Evolutionary conservation across 2,113 vertebrate species (phyloP), one percentile per base, ranked within the genome.

Genomic region (Gallinago media): DNA sequence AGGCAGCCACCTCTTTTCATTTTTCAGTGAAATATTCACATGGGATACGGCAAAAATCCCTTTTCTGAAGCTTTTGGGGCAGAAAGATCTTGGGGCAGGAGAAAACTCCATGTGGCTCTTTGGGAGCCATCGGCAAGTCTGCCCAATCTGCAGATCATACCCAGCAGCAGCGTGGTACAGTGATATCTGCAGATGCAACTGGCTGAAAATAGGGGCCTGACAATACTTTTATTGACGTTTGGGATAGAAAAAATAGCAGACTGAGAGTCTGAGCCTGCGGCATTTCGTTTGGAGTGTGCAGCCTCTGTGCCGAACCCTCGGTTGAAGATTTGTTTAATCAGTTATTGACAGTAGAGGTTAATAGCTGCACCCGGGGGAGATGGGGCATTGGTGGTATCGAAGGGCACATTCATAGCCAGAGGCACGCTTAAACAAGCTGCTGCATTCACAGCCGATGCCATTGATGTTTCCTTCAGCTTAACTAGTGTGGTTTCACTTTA

Each of bases 191-290:
- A 68, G 52, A 94, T 59, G 73, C 32, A 59, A 66, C 59, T 58
- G 88, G 63, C 63, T 67, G 83, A 74, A 92, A 95, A 92, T 32
- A 73, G 88, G 80, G 90, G 76, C 61, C 21, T 38, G 85, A 94
- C 95, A 95, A 92, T 94, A 85, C 85, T 88, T 91, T 91, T 94
- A 95, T 95, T 97, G 95, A 97, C 54, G 27, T 92, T 91, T 80
- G 54, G 71, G 75, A 23, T 76, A 74, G 86, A 85, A 96, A 94
- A 96, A 96, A 86, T 67, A 89, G 72, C 62, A 50, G 38, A 11
- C 47, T 89, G 18, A 3, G 80, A 91, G 76, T 70, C 73, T 6
- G 32, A 52, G 85, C 96, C 92, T 12, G 40, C 59, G 89, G 94
- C 93, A 1, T 94, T 82, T 89, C 4, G 6, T 89, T 67, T 94